A percentile compares a stretch with the other conserved stretches of the same genome.
phyloP scores from a whole-genome alignment of 2,888 invertebrate species.

The Hirtodrosophila histrioides region DNA sequence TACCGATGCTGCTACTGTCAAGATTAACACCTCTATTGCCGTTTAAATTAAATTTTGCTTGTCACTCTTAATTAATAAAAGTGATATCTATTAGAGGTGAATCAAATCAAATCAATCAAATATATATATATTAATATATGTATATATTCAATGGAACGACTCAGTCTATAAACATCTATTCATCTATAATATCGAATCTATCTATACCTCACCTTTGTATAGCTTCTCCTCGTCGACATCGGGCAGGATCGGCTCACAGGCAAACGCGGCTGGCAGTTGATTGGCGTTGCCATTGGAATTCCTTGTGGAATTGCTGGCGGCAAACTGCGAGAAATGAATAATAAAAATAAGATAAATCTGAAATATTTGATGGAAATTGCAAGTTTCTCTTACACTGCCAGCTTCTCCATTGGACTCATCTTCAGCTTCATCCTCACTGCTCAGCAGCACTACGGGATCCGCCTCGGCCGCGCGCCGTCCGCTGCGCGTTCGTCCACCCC shows the following conservation, averaged over 20 bases:
- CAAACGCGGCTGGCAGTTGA: conserved; percentile 68
- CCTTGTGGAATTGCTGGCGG: conserved; percentile 47
- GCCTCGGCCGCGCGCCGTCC: conserved; percentile 86
- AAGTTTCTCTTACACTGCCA: conserved; percentile 62
- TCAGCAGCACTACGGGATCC: conserved; percentile 88
- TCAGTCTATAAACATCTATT: too few relatives aligned
- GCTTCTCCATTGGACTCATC: conserved; percentile 75
- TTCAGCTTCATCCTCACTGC: conserved; percentile 90
- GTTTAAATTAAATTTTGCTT: neutral
- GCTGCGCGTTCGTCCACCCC: conserved; percentile 83
- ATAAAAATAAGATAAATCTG: neutral
- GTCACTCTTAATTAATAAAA: too few relatives aligned
- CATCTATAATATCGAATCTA: neutral
- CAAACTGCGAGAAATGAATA: conserved; percentile 17
- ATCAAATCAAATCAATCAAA: too few relatives aligned
- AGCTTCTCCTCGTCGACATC: conserved; percentile 79
- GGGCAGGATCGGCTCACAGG: conserved; percentile 80
- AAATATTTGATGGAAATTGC: too few relatives aligned
- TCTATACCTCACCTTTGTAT: conserved; percentile 73
- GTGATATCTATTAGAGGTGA: too few relatives aligned
- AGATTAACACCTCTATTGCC: neutral
- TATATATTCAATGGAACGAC: too few relatives aligned
- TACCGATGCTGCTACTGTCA: too few relatives aligned
- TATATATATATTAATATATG: too few relatives aligned
- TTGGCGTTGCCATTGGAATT: conserved; percentile 45